Base-by-base conservation (phyloP, 2,888 invertebrate genomes). In the Macrophya alboannulata region DNA sequence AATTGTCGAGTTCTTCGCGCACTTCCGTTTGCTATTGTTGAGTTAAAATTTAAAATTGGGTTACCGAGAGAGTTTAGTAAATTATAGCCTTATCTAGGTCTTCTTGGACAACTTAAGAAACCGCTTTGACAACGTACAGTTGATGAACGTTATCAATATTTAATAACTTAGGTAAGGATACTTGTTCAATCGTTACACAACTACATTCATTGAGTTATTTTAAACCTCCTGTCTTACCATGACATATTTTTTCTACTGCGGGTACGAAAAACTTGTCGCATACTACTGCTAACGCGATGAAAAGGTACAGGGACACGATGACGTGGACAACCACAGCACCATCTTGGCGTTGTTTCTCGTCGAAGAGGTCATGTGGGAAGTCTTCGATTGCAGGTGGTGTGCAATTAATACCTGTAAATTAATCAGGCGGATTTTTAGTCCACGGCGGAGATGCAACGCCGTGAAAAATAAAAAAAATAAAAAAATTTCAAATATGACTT, bases 211-310 rank as follows among this genome's bases (percentile, higher is more conserved):
- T 31, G 1, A n/a, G n/a, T 71, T 71, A 9, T 31, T 6, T 31
- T 37, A 17, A 71, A 48, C 9, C 1, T 17, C 62, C 17, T 48
- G 17, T 84, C 93, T 93, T 93, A 96, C 96, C 95, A 91, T 95
- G 95, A 91, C 95, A 95, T 91, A 96, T 95, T 90, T 94, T 94
- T 93, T 96, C 96, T 89, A 96, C 95, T 76, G 96, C 95, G 85
- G 96, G 95, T 86, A 96, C 96, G 92, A 96, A 96, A 92, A 95
- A 96, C 91, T 95, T 95, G 92, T 96, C 96, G 92, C 96, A 96
- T 89, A 96, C 95, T 90, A 96, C 94, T 82, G 96, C 96, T 89
- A 96, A 94, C 43, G 95, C 96, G 87, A 95, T 94, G 92, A 96
- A 96, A 91, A 96, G 94, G 94, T 96, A 96, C 87, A 95, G 92